These are phyloP conservation scores for Amyelois transitella DNA, from an alignment of 1,140 invertebrate species.

Conservation along the genomic window DNA sequence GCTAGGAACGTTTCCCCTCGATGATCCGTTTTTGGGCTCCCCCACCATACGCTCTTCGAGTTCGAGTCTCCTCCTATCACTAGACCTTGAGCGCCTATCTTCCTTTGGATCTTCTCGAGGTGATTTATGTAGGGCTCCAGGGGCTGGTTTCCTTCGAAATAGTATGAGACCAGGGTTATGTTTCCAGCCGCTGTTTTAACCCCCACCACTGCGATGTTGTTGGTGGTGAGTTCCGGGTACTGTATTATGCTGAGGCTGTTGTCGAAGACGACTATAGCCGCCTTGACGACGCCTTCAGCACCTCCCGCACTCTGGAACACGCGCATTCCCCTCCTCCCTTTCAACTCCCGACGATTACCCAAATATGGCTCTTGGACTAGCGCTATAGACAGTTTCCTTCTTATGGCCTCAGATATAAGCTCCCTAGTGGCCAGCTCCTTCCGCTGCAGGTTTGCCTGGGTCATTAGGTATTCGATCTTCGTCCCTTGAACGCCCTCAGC, in stretches of 20 bases:
- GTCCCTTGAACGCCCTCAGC: too few relatives aligned
- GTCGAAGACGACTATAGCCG: slow-evolving; percentile 9
- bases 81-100: background rate
- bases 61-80: slow-evolving; percentile 17
- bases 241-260: too few relatives aligned
- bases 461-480: too few relatives aligned
- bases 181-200: too few relatives aligned
- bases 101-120: background rate
- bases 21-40: background rate
- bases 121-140: too few relatives aligned
- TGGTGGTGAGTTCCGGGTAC: too few relatives aligned
- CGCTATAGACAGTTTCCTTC: background rate
- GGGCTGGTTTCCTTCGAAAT: too few relatives aligned
- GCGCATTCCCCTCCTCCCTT: background rate
- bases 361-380: slow-evolving; percentile 12
- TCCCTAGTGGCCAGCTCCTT: background rate
- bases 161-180: slow-evolving; percentile 1
- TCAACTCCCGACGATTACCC: too few relatives aligned
- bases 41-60: slow-evolving; percentile 17
- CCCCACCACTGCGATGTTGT: slow-evolving; percentile 9
- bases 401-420: background rate
- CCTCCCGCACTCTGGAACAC: background rate
- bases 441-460: background rate
- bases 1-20: slow-evolving; percentile 6
- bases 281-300: slow-evolving; percentile 1